phyloP scores from a whole-genome alignment of 2,113 vertebrate genomes.

The Podarcis cretensis region DNA sequence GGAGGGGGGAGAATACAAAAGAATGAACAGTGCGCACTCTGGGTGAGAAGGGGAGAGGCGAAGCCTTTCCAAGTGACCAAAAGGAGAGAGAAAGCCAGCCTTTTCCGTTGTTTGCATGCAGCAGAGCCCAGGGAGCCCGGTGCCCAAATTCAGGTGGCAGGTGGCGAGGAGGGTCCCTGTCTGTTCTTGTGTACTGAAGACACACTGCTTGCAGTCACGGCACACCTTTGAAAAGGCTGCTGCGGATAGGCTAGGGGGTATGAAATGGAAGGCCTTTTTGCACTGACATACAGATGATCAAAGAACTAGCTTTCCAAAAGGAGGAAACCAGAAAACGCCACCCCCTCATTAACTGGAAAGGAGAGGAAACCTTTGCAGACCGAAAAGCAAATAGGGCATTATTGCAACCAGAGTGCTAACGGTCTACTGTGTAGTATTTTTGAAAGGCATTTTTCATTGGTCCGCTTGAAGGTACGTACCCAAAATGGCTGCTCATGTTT shows the following conservation, averaged over 20 bases:
- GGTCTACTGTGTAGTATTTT: neutral
- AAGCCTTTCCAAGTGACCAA: neutral
- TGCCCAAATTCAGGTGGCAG: slow-evolving; percentile 58
- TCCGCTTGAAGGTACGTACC: slow-evolving; percentile 71
- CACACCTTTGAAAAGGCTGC: neutral
- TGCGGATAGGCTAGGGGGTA: neutral
- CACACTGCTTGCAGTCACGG: neutral
- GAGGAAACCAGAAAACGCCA: neutral
- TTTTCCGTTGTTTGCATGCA: neutral
- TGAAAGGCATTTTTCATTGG: slow-evolving; percentile 24
- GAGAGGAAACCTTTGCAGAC: neutral
- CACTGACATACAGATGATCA: neutral
- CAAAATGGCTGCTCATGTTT: slow-evolving; percentile 59
- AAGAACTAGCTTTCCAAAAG: neutral
- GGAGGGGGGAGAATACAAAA: neutral
- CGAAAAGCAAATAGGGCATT: neutral
- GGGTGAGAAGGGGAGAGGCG: neutral
- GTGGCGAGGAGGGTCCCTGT: slow-evolving; percentile 44
- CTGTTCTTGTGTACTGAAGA: neutral
- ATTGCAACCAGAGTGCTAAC: neutral
- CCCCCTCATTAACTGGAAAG: neutral
- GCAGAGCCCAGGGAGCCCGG: slow-evolving; percentile 28
- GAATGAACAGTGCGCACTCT: neutral
- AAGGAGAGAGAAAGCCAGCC: neutral
- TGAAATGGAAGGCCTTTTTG: neutral